Evolutionary conservation across 2,113 vertebrate species (phyloP).

Genomic region (Tamias sibiricus): DNA sequence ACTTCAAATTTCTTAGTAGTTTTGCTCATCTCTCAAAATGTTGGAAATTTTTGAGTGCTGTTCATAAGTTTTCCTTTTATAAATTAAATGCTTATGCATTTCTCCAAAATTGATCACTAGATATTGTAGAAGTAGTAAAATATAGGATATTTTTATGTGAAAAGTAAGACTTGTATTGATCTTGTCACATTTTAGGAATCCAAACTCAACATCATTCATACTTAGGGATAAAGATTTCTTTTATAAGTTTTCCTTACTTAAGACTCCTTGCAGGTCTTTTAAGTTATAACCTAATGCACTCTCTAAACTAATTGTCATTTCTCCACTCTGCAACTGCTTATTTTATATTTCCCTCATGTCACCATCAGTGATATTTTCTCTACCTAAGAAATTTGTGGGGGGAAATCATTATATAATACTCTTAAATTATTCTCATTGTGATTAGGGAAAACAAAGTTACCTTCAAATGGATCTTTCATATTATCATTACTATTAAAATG

Average conservation of each 20-base stretch:
- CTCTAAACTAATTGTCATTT: not conserved
- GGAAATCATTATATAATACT: not conserved
- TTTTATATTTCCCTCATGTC: not conserved
- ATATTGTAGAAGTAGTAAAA: conserved; percentile 43
- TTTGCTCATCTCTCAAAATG: not conserved
- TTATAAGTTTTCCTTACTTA: not conserved
- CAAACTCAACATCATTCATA: conserved; percentile 28
- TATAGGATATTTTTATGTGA: not conserved
- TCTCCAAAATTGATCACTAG: not conserved
- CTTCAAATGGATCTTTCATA: not conserved
- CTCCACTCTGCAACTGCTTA: not conserved
- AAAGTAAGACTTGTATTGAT: conserved; percentile 27
- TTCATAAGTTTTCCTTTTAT: conserved; percentile 21
- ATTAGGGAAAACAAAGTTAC: not conserved
- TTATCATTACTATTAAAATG: not conserved
- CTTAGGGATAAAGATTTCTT: not conserved
- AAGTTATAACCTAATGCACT: not conserved
- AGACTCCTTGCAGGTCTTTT: not conserved
- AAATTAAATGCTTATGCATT: not conserved
- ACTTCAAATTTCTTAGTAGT: conserved; percentile 41
- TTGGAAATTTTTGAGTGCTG: not conserved
- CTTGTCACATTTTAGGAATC: not conserved
- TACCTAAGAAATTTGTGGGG: not conserved
- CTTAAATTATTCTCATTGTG: conserved; percentile 6
- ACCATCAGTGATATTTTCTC: not conserved